phyloP scores from a whole-genome alignment of 2,888 invertebrate species.

The Papilio elwesi region DNA sequence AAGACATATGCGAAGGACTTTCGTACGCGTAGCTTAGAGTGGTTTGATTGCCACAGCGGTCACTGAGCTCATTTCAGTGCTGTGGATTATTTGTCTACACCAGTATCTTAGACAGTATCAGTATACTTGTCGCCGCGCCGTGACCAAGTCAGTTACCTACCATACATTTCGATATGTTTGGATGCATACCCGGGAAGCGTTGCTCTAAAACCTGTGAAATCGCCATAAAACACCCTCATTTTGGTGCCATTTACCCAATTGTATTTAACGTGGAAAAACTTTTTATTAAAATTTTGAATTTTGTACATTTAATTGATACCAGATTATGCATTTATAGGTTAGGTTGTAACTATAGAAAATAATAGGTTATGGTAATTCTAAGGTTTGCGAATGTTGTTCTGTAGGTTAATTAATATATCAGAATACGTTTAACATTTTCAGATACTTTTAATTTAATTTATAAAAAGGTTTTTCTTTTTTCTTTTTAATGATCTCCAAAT shows the following conservation, averaged over 20 bases:
- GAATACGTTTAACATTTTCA: conserved; percentile 5
- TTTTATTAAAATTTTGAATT: conserved; percentile 41
- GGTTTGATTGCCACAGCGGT: too few relatives aligned
- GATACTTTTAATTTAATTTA: background rate
- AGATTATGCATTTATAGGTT: conserved; percentile 77
- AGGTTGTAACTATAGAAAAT: conserved; percentile 44
- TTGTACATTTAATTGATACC: conserved; percentile 76
- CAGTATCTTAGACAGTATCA: too few relatives aligned
- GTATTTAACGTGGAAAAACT: conserved; percentile 12
- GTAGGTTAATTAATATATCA: background rate
- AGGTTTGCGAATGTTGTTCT: conserved; percentile 8
- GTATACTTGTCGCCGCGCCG: too few relatives aligned
- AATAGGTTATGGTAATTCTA: background rate
- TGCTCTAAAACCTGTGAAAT: conserved; percentile 11
- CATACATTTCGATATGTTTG: too few relatives aligned
- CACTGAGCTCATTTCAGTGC: too few relatives aligned
- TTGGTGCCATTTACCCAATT: conserved; percentile 35
- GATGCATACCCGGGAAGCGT: too few relatives aligned
- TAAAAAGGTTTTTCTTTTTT: background rate
- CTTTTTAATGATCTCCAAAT: conserved; percentile 1
- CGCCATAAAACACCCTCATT: conserved; percentile 8
- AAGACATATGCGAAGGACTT: too few relatives aligned
- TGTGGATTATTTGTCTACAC: too few relatives aligned
- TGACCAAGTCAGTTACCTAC: too few relatives aligned
- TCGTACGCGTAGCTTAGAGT: too few relatives aligned